phyloP scores from a whole-genome alignment of 2,888 invertebrate species.

The Eledone cirrhosa region DNA sequence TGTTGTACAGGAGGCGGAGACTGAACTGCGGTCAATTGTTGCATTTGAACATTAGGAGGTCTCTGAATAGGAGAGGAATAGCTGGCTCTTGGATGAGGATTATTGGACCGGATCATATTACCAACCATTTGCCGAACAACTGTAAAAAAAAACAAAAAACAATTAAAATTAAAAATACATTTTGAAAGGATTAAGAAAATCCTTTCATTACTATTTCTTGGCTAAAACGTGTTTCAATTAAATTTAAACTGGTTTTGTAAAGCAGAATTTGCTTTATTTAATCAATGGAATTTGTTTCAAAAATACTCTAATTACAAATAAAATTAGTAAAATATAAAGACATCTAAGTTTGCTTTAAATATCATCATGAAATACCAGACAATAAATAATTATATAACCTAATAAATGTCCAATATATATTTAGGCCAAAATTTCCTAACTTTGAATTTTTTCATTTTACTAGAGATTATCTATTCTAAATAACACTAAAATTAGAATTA shows the following conservation, averaged over 20 bases:
- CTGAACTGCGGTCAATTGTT: conserved; percentile 25
- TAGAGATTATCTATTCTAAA: too few relatives aligned
- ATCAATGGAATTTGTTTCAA: not conserved
- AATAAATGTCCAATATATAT: too few relatives aligned
- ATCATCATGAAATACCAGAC: too few relatives aligned
- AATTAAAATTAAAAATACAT: not conserved
- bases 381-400: too few relatives aligned
- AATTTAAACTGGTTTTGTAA: not conserved
- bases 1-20: not conserved
- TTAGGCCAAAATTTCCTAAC: too few relatives aligned
- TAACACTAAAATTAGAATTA: too few relatives aligned
- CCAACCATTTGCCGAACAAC: conserved; percentile 54
- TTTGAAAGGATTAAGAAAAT: not conserved
- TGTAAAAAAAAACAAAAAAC: conserved; percentile 10
- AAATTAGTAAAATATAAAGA: too few relatives aligned
- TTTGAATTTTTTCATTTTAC: too few relatives aligned
- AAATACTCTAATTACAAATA: too few relatives aligned
- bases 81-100: conserved; percentile 41
- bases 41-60: conserved; percentile 41
- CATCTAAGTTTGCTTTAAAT: too few relatives aligned
- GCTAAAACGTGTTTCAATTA: not conserved
- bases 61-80: conserved; percentile 59
- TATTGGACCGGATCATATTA: conserved; percentile 44
- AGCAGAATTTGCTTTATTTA: not conserved
- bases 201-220: too few relatives aligned